Percentiles rank a stretch among this genome's conserved stretches.
These are phyloP conservation scores for Apostichopus californicus DNA, from an alignment of 35 echinoderm and acorn worm species.

Conservation along the genomic window DNA sequence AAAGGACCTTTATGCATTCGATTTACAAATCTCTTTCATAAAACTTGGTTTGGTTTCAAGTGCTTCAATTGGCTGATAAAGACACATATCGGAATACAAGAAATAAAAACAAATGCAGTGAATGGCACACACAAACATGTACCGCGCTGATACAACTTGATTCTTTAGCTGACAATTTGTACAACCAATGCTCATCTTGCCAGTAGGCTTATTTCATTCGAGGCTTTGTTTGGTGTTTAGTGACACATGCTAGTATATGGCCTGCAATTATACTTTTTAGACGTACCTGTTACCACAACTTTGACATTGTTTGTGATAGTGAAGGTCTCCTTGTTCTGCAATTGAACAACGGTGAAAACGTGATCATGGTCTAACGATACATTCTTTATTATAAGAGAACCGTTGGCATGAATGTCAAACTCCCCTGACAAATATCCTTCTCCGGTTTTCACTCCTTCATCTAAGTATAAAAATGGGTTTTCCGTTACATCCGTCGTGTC, in stretches of 20 bases:
- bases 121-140: too few relatives aligned
- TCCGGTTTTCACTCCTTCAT: not conserved
- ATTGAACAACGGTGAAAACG: not conserved
- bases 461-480: not conserved
- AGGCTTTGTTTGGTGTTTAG: not conserved
- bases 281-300: constrained; percentile 1
- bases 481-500: not conserved
- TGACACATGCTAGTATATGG: not conserved
- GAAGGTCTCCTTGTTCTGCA: not conserved
- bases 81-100: too few relatives aligned
- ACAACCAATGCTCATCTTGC: not conserved
- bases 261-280: not conserved
- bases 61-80: too few relatives aligned
- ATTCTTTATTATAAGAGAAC: not conserved
- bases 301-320: not conserved
- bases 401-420: constrained; percentile 2
- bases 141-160: not conserved
- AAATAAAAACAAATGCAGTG: too few relatives aligned
- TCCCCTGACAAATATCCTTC: constrained; percentile 2
- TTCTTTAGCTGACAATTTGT: not conserved
- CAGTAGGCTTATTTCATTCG: not conserved
- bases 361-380: not conserved
- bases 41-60: too few relatives aligned
- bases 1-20: too few relatives aligned
- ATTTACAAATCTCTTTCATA: too few relatives aligned